Evolutionary conservation across 2,888 invertebrate genomes (phyloP), one percentile per base, ranked within the genome.

Genomic region (Cylindroiulus punctatus): DNA sequence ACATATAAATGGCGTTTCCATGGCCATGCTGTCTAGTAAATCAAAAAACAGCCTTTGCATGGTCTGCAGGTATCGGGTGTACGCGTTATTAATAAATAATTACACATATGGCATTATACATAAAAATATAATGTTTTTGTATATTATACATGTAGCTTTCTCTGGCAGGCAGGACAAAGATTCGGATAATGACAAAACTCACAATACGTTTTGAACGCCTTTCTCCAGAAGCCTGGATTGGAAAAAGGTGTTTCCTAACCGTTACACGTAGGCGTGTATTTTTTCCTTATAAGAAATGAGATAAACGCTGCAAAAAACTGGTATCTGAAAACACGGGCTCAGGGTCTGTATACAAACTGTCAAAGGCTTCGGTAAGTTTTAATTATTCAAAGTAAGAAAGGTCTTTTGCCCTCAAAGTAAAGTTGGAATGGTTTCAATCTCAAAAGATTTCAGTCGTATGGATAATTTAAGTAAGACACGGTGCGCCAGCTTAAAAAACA

Each of bases 331-430:
- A 76, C 76, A 76, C 30, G 76, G 30, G 76, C 22, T 26, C 10
- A 10, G 76, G 30, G 76, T 76, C 30, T 26, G 76, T 30, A 30
- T 76, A 76, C 26, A 76, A 76, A 76, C 76, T 76, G 76, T 76
- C 76, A 76, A 76, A 76, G 76, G 76, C 76, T 76, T 76, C 76
- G 76, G 76, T 30, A 76, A 76, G 30, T 76, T 76, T 76, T 76
- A 76, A 76, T 76, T 76, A 76, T 76, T 76, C 76, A 76, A 76
- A 76, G 76, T 76, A 76, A 76, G 76, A 76, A 76, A 76, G 76
- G 76, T 30, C 76, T 76, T 76, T 76, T 76, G 76, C 76, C 76
- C 76, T 76, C 76, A 76, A 76, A 76, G 76, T 76, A 76, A 76
- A 76, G 76, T 76, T 76, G 76, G 76, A 76, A 76, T 30, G 76